Evolutionary conservation across 2,113 vertebrate genomes (phyloP).

Genomic region (human): DNA sequence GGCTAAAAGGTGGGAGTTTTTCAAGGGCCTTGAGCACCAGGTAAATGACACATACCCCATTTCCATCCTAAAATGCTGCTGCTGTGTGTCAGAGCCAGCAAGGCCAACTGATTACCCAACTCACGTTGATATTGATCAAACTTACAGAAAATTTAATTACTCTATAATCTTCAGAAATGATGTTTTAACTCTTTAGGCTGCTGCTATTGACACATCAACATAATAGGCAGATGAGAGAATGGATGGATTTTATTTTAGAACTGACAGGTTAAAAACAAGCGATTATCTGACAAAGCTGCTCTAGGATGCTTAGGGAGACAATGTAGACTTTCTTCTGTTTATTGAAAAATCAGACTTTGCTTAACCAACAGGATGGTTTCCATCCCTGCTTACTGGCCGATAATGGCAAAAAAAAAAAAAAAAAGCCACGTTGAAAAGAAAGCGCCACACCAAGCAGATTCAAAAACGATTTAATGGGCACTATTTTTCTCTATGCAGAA

Average conservation of each 20-base stretch:
- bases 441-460: background rate
- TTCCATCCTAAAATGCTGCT: background rate
- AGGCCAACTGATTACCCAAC: accelerated
- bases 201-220: background rate
- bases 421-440: background rate
- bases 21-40: too few species aligned
- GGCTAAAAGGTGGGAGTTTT: background rate
- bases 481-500: background rate
- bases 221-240: background rate
- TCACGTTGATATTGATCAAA: accelerated
- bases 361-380: background rate
- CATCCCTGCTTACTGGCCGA: background rate
- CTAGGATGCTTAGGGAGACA: background rate
- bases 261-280: background rate
- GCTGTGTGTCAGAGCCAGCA: background rate
- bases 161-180: accelerated
- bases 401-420: background rate
- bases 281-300: background rate
- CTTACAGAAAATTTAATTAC: accelerated
- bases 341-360: background rate
- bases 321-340: background rate
- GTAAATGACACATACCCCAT: background rate
- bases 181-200: background rate
- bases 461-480: background rate
- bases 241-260: background rate